phyloP scores from a whole-genome alignment of 2,888 invertebrate genomes.

The Nemotelus pantherinus region DNA sequence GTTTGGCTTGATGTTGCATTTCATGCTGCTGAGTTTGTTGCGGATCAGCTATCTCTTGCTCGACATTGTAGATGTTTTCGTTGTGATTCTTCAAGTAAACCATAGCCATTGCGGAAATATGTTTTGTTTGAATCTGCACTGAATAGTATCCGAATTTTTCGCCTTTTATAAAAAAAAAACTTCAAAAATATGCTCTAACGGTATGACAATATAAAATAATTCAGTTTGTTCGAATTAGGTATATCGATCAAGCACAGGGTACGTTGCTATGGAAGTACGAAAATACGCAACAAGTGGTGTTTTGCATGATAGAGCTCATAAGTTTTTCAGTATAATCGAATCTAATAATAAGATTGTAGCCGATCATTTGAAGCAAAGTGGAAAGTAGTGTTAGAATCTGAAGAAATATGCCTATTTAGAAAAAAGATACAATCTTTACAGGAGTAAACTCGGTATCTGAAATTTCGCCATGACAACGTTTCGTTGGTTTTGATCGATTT shows the following conservation, averaged over 20 bases:
- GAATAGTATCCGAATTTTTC: neutral
- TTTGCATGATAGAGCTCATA: too few species aligned
- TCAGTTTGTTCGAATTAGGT: neutral
- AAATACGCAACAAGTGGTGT: too few species aligned
- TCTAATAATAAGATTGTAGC: too few species aligned
- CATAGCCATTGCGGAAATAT: constrained; percentile 68
- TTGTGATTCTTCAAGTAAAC: constrained; percentile 73
- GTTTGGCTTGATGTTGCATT: neutral
- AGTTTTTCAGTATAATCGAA: too few species aligned
- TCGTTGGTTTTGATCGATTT: too few species aligned
- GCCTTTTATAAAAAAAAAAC: neutral
- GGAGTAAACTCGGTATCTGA: too few species aligned
- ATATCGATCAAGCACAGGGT: neutral
- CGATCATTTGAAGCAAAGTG: too few species aligned
- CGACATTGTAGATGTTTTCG: constrained; percentile 74
- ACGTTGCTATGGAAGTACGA: too few species aligned
- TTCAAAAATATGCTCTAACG: neutral
- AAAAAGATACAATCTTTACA: too few species aligned
- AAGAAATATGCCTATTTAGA: too few species aligned
- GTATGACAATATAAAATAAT: constrained; percentile 9
- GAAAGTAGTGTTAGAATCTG: too few species aligned
- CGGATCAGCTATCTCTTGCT: constrained; percentile 59
- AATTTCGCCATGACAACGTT: too few species aligned
- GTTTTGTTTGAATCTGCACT: neutral
- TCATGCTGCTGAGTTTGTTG: neutral